Conservation (phyloP, 1,140 invertebrate genomes). For the Atta cephalotes region DNA sequence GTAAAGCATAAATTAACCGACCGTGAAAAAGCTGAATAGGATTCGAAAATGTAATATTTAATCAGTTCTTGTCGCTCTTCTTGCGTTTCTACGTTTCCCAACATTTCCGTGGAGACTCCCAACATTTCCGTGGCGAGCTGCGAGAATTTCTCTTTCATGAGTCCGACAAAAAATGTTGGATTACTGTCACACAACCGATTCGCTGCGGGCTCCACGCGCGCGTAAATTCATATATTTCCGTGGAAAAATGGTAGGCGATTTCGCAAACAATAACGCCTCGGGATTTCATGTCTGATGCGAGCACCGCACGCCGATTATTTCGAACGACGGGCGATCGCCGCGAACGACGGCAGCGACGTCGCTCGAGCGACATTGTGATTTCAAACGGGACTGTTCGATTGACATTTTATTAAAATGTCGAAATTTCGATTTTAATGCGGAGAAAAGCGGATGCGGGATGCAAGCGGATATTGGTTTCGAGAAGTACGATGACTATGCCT, state of each 20-base stretch:
- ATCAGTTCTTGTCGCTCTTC: slow-evolving; percentile 2
- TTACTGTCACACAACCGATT: neutral
- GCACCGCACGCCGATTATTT: neutral
- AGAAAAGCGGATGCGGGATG: neutral
- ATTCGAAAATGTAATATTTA: slow-evolving; percentile 50
- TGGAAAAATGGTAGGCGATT: neutral
- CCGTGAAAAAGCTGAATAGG: neutral
- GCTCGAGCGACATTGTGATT: neutral
- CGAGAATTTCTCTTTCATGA: neutral
- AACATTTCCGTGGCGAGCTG: neutral
- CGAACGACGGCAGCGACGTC: neutral
- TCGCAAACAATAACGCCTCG: neutral
- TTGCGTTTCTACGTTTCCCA: neutral
- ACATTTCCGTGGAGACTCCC: neutral
- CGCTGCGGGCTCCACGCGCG: neutral
- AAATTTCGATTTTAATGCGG: slow-evolving; percentile 23
- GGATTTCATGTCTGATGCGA: neutral
- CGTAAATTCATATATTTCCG: neutral
- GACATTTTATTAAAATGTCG: slow-evolving; percentile 60
- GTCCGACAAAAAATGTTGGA: slow-evolving; percentile 21
- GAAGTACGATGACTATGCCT: neutral
- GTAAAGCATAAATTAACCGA: neutral
- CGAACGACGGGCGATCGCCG: slow-evolving; percentile 2
- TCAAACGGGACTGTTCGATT: slow-evolving; percentile 24
- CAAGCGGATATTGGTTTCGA: slow-evolving; percentile 31